phyloP scores from a whole-genome alignment of 2,113 vertebrate genomes.

The Nyctereutes procyonoides region DNA sequence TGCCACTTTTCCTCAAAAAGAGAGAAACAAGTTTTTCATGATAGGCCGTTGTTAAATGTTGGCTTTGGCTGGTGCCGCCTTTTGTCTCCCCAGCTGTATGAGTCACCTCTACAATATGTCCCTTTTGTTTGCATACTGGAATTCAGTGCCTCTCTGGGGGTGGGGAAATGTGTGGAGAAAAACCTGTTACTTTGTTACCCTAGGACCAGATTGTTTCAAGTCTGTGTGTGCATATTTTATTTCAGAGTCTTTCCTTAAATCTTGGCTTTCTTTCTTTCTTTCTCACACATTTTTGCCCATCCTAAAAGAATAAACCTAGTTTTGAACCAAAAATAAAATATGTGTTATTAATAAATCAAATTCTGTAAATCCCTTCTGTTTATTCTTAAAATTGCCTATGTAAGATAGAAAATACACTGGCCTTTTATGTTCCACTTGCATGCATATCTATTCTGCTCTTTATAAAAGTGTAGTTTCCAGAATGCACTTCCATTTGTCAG shows the following conservation, averaged over 20 bases:
- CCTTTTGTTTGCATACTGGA: conserved; percentile 73
- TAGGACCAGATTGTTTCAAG: conserved; percentile 81
- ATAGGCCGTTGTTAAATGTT: background rate
- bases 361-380: conserved; percentile 72
- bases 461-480: conserved; percentile 46
- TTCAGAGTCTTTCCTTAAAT: conserved; percentile 72
- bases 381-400: conserved; percentile 64
- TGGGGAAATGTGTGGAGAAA: conserved; percentile 60
- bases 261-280: conserved; percentile 73
- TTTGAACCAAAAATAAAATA: conserved; percentile 73
- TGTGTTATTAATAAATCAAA: conserved; percentile 72
- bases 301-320: conserved; percentile 63
- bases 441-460: conserved; percentile 19
- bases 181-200: conserved; percentile 83
- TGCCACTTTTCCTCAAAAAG: conserved; percentile 56
- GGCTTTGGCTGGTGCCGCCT: conserved; percentile 26
- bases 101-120: conserved; percentile 79
- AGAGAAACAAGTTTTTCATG: conserved; percentile 47
- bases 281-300: conserved; percentile 63
- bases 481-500: conserved; percentile 58
- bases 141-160: conserved; percentile 60
- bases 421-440: background rate
- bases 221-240: conserved; percentile 81
- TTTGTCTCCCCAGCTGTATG: conserved; percentile 66
- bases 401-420: conserved; percentile 60